Evolutionary conservation across 2,888 invertebrate species (phyloP).

Genomic region (Amorpha juglandis): DNA sequence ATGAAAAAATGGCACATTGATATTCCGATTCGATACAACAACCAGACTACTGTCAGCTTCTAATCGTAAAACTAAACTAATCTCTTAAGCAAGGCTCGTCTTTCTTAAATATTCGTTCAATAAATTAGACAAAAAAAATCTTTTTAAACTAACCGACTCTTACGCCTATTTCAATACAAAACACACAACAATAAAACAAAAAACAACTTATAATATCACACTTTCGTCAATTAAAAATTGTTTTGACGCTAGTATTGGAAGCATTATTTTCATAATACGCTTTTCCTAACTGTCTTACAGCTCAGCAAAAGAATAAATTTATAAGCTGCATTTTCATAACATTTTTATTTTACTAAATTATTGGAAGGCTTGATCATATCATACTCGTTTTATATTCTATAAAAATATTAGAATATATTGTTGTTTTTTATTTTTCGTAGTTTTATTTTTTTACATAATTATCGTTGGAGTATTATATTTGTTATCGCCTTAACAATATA

Average conservation of each 20-base stretch:
- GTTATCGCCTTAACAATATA: slow-evolving; percentile 63
- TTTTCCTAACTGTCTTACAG: slow-evolving; percentile 71
- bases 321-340: slow-evolving; percentile 71
- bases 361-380: slow-evolving; percentile 83
- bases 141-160: slow-evolving; percentile 69
- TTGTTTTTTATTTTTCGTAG: slow-evolving; percentile 64
- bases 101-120: slow-evolving; percentile 80
- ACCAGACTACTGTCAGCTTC: slow-evolving; percentile 57
- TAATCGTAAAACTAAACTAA: slow-evolving; percentile 78
- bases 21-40: slow-evolving; percentile 39
- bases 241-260: slow-evolving; percentile 72
- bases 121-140: slow-evolving; percentile 71
- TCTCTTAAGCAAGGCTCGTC: slow-evolving; percentile 83
- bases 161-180: slow-evolving; percentile 72
- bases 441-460: slow-evolving; percentile 70
- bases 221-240: slow-evolving; percentile 69
- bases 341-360: slow-evolving; percentile 74
- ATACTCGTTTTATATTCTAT: slow-evolving; percentile 81
- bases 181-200: slow-evolving; percentile 83
- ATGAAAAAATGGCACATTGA: slow-evolving; percentile 38
- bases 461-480: slow-evolving; percentile 77
- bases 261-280: slow-evolving; percentile 65
- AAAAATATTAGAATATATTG: slow-evolving; percentile 82
- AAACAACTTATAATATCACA: slow-evolving; percentile 82
- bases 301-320: slow-evolving; percentile 72